Percentiles rank a stretch among this genome's conserved stretches.
phyloP scores from a whole-genome alignment of 2,113 vertebrate genomes.

The Sminthopsis crassicaudata region DNA sequence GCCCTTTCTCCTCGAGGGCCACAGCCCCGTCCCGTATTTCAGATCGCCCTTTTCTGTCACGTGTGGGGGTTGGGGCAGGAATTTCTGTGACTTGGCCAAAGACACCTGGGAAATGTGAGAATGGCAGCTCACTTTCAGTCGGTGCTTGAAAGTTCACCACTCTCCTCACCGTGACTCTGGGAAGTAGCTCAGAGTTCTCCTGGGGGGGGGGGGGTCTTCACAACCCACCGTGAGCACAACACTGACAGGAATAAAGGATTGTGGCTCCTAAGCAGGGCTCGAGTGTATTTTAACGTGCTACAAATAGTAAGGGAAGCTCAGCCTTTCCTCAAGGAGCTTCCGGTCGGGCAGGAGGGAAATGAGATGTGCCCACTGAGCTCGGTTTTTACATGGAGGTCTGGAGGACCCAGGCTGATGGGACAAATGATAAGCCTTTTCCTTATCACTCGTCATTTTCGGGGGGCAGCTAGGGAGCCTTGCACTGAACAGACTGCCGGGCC shows the following conservation, averaged over 20 bases:
- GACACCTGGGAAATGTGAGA: not conserved
- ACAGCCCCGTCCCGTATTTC: not conserved
- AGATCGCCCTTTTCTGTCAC: not conserved
- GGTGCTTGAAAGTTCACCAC: not conserved
- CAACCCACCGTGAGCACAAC: not conserved
- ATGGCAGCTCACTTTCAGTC: not conserved
- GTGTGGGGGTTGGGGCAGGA: no score
- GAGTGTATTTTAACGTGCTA: not conserved
- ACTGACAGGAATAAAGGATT: not conserved
- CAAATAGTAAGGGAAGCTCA: not conserved
- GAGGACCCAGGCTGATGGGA: no score
- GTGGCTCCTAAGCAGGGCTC: not conserved
- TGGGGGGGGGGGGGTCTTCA: no score
- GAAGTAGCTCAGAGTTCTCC: not conserved
- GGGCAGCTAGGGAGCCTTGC: no score
- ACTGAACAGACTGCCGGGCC: no score
- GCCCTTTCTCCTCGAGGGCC: not conserved
- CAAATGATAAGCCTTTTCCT: no score
- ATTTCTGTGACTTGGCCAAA: not conserved
- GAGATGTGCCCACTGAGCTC: no score
- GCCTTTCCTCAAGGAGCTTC: not conserved
- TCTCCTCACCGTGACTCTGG: not conserved
- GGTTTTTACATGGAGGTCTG: no score
- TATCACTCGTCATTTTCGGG: no score
- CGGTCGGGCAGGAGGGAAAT: not conserved